Evolutionary conservation across 2,113 vertebrate species (phyloP).

Genomic region (Nettapus auritus): DNA sequence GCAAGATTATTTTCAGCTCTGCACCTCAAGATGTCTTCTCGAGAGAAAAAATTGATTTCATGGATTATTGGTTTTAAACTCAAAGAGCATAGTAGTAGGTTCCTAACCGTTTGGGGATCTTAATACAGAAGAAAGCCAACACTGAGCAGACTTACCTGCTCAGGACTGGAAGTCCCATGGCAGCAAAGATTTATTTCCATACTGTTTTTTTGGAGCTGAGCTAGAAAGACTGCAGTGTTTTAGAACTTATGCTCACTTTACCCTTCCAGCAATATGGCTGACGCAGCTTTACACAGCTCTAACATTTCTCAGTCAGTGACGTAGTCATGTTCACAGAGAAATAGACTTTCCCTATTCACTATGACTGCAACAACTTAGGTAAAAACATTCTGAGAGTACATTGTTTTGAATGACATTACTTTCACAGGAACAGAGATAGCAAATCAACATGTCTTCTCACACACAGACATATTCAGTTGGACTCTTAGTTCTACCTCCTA

Average conservation of each 20-base stretch:
- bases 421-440: background rate
- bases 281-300: background rate
- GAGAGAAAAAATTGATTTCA: slow-evolving; percentile 45
- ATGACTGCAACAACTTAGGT: background rate
- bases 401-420: background rate
- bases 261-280: background rate
- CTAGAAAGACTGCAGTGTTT: background rate
- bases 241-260: background rate
- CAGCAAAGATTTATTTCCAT: background rate
- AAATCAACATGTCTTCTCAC: background rate
- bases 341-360: accelerated
- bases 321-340: background rate
- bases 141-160: background rate
- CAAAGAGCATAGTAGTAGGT: background rate
- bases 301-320: background rate
- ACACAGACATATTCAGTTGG: background rate
- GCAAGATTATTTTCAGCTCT: slow-evolving; percentile 26
- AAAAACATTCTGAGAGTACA: background rate
- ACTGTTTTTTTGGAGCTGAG: background rate
- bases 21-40: background rate
- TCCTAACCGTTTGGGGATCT: background rate
- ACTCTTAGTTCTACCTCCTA: background rate
- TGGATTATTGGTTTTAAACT: slow-evolving; percentile 11
- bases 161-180: background rate
- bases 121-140: background rate